Conservation (phyloP, 2,113 vertebrate species). For the Gavia stellata region DNA sequence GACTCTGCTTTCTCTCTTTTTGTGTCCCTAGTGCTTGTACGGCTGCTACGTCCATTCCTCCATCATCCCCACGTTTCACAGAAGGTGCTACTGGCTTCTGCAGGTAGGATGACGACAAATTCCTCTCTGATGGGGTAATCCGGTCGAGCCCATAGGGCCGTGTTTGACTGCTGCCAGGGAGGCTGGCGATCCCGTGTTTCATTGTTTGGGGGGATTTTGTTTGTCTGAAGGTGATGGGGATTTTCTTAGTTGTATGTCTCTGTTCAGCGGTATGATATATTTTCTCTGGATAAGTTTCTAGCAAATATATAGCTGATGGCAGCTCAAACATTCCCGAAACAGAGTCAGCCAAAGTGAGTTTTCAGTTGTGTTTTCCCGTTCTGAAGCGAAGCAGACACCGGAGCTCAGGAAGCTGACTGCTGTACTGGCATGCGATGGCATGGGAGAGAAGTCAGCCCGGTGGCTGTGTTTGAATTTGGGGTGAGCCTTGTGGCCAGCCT, state of each 20-base stretch:
- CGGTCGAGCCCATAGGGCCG: neutral
- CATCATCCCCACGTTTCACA: constrained; percentile 99
- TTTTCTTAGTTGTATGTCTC: neutral
- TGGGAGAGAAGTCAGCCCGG: neutral
- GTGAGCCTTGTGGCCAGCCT: neutral
- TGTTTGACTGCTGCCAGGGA: rapidly evolving
- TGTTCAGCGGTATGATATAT: neutral
- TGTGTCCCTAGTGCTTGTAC: constrained; percentile 88
- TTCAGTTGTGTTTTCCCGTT: neutral
- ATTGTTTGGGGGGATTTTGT: neutral
- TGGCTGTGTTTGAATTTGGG: neutral
- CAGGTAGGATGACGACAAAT: constrained; percentile 81
- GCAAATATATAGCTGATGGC: neutral
- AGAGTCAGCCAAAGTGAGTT: neutral
- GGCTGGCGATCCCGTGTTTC: rapidly evolving
- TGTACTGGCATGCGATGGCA: rapidly evolving
- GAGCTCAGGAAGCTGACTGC: neutral
- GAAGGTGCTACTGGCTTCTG: constrained; percentile 99
- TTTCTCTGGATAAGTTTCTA: neutral
- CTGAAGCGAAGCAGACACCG: neutral
- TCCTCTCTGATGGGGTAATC: neutral
- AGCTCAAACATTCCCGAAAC: neutral
- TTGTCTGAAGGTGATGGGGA: neutral
- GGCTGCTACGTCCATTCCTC: constrained; percentile 99
- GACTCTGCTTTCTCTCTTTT: constrained; percentile 66